Percentiles rank a stretch among this genome's conserved stretches.
phyloP scores from a whole-genome alignment of 2,888 invertebrate species.

The Ligdia adustata region DNA sequence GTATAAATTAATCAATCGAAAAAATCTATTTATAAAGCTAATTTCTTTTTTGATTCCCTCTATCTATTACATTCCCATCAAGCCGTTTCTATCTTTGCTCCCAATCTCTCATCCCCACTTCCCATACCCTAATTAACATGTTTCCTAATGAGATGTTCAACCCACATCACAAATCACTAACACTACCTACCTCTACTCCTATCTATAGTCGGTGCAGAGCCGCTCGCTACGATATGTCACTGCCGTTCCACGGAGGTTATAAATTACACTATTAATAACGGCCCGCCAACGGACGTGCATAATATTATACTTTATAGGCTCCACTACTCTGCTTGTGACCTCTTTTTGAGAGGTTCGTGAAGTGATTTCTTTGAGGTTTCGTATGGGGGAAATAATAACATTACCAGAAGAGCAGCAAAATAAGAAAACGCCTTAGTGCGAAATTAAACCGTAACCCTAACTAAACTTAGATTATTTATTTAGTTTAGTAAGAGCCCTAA shows the following conservation, averaged over 20 bases:
- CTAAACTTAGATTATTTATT: too few species aligned
- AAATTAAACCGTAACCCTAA: too few species aligned
- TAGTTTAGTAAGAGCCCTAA: too few species aligned
- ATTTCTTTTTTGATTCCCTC: too few species aligned
- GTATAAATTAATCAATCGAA: too few species aligned
- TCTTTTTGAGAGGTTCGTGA: neutral
- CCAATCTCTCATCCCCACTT: neutral
- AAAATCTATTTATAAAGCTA: too few species aligned
- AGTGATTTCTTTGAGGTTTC: too few species aligned
- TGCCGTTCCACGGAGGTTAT: constrained; percentile 32
- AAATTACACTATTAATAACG: constrained; percentile 40
- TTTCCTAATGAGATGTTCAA: constrained; percentile 13
- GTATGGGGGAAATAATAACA: too few species aligned
- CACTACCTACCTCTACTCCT: constrained; percentile 8
- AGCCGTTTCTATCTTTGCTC: neutral
- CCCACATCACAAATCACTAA: constrained; percentile 28
- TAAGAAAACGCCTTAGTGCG: too few species aligned
- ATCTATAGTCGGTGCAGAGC: constrained; percentile 9
- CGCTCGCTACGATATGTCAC: constrained; percentile 32
- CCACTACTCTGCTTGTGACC: neutral
- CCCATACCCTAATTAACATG: constrained; percentile 17
- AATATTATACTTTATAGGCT: constrained; percentile 10
- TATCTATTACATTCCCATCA: too few species aligned
- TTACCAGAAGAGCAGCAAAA: too few species aligned
- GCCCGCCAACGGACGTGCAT: constrained; percentile 18